Percentiles rank a stretch among this genome's conserved stretches.
phyloP scores from a whole-genome alignment of 2,888 invertebrate species.

The Rhogogaster chlorosoma region DNA sequence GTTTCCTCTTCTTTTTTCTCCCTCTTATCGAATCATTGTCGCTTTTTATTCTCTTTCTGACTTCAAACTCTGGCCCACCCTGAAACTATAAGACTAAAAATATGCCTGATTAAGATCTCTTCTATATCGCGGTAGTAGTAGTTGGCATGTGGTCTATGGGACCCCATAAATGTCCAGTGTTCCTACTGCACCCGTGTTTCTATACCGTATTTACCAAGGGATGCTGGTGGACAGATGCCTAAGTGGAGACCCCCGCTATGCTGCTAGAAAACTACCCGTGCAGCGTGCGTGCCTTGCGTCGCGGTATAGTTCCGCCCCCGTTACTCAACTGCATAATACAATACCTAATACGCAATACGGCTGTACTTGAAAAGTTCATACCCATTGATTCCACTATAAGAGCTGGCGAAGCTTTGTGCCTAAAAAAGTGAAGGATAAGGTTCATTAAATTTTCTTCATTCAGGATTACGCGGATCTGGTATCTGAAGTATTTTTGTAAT shows the following conservation, averaged over 20 bases:
- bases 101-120: neutral
- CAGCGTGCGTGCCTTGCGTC: neutral
- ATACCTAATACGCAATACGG: neutral
- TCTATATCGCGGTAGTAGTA: neutral
- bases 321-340: neutral
- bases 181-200: constrained; percentile 19
- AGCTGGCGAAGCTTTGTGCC: neutral
- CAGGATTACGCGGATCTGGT: too few species aligned
- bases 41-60: neutral
- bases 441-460: too few species aligned
- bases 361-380: neutral
- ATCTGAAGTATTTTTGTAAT: too few species aligned
- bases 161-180: constrained; percentile 44
- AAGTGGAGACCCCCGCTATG: constrained; percentile 70
- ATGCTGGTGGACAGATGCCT: constrained; percentile 76
- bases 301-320: neutral
- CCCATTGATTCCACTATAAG: neutral
- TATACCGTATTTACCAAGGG: constrained; percentile 66
- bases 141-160: constrained; percentile 51
- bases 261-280: neutral
- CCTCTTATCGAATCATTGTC: neutral
- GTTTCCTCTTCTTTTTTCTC: neutral
- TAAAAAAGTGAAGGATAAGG: neutral
- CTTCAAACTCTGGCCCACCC: neutral
- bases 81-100: constrained; percentile 5